These are phyloP conservation scores for Astropecten irregularis DNA, from an alignment of 53 echinoderm and acorn worm genomes.

Conservation along the genomic window DNA sequence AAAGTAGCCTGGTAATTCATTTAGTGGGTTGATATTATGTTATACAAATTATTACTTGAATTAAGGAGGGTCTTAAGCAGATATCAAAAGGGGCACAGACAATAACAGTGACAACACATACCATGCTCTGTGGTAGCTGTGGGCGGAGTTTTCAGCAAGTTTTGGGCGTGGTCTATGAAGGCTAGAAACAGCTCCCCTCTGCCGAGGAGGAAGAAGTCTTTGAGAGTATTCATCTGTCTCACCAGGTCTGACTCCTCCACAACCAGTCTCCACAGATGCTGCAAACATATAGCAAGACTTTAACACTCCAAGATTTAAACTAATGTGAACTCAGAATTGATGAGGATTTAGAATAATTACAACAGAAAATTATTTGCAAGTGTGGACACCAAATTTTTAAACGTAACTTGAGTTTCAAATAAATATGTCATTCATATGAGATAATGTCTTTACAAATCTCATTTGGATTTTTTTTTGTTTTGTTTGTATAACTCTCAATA, in stretches of 20 bases:
- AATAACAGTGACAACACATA: too few relatives aligned
- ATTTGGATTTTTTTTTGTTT: too few relatives aligned
- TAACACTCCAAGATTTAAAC: not conserved
- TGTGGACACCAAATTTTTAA: too few relatives aligned
- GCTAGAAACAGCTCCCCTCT: constrained; percentile 92
- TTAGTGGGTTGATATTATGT: not conserved
- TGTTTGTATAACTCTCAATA: too few relatives aligned
- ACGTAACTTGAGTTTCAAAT: too few relatives aligned
- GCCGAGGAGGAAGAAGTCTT: constrained; percentile 92
- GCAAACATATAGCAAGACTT: too few relatives aligned
- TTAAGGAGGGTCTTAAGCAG: too few relatives aligned
- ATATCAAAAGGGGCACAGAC: too few relatives aligned
- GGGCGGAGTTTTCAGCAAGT: constrained; percentile 81
- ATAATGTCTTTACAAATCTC: too few relatives aligned
- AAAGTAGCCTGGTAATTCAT: not conserved
- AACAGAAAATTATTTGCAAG: not conserved
- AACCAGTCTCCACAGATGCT: constrained; percentile 95
- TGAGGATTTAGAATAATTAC: not conserved
- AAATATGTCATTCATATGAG: too few relatives aligned
- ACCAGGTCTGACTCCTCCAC: constrained; percentile 83
- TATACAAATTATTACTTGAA: too few relatives aligned
- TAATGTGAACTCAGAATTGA: not conserved
- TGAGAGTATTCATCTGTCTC: constrained; percentile 75
- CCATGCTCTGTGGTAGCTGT: constrained; percentile 87
- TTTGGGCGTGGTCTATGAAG: constrained; percentile 90